These are phyloP conservation scores for Umimayanthus kanabou DNA, from an alignment of 92 coral and sea anemone genomes.

Conservation along the genomic window DNA sequence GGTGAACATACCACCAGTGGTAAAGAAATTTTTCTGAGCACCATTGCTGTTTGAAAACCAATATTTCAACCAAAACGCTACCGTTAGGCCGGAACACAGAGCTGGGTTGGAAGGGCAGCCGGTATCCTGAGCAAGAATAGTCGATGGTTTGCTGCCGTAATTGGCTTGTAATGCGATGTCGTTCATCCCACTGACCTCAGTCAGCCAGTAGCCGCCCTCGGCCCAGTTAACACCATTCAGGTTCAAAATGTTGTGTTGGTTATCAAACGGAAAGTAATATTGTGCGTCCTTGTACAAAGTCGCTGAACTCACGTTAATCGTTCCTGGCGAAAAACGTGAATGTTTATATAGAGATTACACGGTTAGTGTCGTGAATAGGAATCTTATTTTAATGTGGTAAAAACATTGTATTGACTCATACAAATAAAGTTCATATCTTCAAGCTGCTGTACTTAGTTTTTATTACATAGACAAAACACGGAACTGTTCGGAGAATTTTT, in stretches of 20 bases:
- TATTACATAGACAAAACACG: too few species aligned
- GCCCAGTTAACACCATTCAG: constrained; percentile 23
- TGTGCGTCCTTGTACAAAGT: constrained; percentile 10
- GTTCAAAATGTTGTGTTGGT: neutral
- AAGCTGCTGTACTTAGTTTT: too few species aligned
- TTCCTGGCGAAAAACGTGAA: neutral
- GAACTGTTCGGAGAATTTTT: too few species aligned
- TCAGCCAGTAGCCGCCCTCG: neutral
- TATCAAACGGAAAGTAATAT: constrained; percentile 17
- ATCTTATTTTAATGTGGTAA: too few species aligned
- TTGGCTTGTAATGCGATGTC: constrained; percentile 25
- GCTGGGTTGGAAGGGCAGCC: constrained; percentile 35
- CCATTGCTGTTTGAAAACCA: neutral
- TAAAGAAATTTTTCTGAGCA: neutral
- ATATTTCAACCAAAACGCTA: constrained; percentile 31
- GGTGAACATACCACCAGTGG: constrained; percentile 2
- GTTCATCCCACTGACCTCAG: constrained; percentile 23
- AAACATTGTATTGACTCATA: too few species aligned
- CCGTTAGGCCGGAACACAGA: constrained; percentile 23
- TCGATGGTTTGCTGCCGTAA: neutral
- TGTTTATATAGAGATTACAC: neutral
- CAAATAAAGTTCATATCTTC: too few species aligned
- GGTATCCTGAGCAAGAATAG: constrained; percentile 1
- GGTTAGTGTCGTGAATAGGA: too few species aligned
- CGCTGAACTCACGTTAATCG: constrained; percentile 1